These are phyloP conservation scores for Eristalis arbustorum DNA, from an alignment of 2,888 invertebrate genomes.

Conservation along the genomic window DNA sequence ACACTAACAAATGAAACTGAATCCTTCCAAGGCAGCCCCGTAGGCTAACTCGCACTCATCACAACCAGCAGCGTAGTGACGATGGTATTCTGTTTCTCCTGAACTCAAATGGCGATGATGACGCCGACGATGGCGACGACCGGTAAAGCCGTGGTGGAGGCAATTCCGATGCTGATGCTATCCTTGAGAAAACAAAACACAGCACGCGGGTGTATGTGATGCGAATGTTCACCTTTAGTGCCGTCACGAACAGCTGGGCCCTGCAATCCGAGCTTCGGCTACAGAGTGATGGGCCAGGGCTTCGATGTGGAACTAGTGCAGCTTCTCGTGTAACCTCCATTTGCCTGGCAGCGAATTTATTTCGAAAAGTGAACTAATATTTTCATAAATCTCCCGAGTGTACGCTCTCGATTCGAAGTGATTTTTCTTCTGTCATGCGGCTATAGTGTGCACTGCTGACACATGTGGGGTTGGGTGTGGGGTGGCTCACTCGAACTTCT, in stretches of 20 bases:
- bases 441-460: not conserved
- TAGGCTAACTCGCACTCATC: slow-evolving; percentile 9
- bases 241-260: slow-evolving; percentile 2
- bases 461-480: not conserved
- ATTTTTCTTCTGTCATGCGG: slow-evolving; percentile 60
- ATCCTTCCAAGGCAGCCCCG: slow-evolving; percentile 39
- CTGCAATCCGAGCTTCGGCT: not conserved
- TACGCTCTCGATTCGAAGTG: slow-evolving; percentile 59
- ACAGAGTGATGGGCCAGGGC: not conserved
- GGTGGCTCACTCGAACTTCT: not conserved
- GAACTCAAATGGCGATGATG: slow-evolving; percentile 2
- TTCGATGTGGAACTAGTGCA: not conserved
- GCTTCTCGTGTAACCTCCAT: slow-evolving; percentile 24
- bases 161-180: slow-evolving; percentile 50
- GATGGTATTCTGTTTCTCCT: slow-evolving; percentile 44
- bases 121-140: not conserved
- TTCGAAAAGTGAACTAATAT: slow-evolving; percentile 64
- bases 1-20: slow-evolving; percentile 43
- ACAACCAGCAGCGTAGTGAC: slow-evolving; percentile 26
- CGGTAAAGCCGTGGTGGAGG: slow-evolving; percentile 30
- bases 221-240: slow-evolving; percentile 37
- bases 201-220: slow-evolving; percentile 26
- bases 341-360: slow-evolving; percentile 63
- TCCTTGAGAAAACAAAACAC: slow-evolving; percentile 57
- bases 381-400: slow-evolving; percentile 65